phyloP scores from a whole-genome alignment of 2,797 vertebrate species.

The Kryptopterus vitreolus region DNA sequence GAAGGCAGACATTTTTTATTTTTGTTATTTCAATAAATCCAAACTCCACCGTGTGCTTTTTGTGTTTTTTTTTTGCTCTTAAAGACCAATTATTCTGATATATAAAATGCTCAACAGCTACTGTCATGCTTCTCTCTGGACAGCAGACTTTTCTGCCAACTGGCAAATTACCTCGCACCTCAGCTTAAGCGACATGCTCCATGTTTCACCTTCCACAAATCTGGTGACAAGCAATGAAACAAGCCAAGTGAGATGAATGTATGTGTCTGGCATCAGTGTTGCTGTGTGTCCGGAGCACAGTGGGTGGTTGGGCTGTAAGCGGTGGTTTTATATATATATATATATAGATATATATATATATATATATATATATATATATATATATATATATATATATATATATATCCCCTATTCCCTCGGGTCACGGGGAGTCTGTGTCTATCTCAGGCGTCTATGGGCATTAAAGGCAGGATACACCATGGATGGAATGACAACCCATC shows the following conservation, averaged over 20 bases:
- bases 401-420: no score
- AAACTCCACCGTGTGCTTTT: background rate
- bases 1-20: background rate
- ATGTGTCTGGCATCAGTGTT: constrained; percentile 47
- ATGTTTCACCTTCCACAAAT: constrained; percentile 49
- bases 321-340: no score
- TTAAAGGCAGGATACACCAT: no score
- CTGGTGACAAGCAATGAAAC: constrained; percentile 36
- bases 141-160: constrained; percentile 40
- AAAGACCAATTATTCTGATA: constrained; percentile 38
- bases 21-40: background rate
- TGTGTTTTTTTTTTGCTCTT: constrained; percentile 33
- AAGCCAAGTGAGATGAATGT: constrained; percentile 53
- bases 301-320: background rate
- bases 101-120: constrained; percentile 3
- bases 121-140: constrained; percentile 32
- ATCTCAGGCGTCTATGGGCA: no score
- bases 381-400: no score
- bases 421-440: no score
- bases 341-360: no score
- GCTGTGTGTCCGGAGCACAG: constrained; percentile 36
- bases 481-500: no score
- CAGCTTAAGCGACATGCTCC: constrained; percentile 20
- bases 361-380: no score
- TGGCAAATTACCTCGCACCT: constrained; percentile 50